phyloP scores from a whole-genome alignment of 2,888 invertebrate species.

The Parnassius mnemosyne region DNA sequence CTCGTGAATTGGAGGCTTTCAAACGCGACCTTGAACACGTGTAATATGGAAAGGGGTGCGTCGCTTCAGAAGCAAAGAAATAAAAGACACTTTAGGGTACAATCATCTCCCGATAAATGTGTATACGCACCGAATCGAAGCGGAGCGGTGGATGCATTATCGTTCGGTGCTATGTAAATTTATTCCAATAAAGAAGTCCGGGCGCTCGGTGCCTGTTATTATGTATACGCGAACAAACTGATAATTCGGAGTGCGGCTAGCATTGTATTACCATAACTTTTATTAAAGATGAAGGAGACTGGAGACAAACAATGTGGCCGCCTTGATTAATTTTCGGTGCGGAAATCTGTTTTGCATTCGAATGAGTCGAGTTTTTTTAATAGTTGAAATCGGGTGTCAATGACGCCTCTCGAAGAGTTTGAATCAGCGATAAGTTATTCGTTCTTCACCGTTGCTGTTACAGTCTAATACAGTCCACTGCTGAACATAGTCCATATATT shows the following conservation, averaged over 20 bases:
- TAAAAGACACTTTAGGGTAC: slow-evolving; percentile 48
- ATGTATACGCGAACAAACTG: slow-evolving; percentile 79
- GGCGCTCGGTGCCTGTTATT: slow-evolving; percentile 68
- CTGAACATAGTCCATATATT: too few species aligned
- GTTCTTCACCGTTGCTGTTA: neutral
- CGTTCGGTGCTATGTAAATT: slow-evolving; percentile 69
- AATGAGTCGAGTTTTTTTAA: slow-evolving; percentile 53
- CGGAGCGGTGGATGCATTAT: slow-evolving; percentile 58
- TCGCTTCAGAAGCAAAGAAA: slow-evolving; percentile 31
- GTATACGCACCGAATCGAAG: slow-evolving; percentile 74
- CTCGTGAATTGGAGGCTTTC: slow-evolving; percentile 22
- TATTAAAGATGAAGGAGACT: slow-evolving; percentile 60
- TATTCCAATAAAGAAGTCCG: slow-evolving; percentile 77
- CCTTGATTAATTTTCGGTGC: slow-evolving; percentile 74
- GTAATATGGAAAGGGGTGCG: slow-evolving; percentile 18
- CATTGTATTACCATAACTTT: slow-evolving; percentile 75
- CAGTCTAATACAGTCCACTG: too few species aligned
- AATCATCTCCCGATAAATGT: slow-evolving; percentile 74
- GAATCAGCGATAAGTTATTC: slow-evolving; percentile 31
- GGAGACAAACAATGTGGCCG: slow-evolving; percentile 68
- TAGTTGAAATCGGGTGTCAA: slow-evolving; percentile 41
- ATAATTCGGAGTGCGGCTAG: slow-evolving; percentile 74
- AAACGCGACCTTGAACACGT: slow-evolving; percentile 24
- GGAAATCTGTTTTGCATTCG: slow-evolving; percentile 73
- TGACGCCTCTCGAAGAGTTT: neutral